phyloP scores from a whole-genome alignment of 2,797 vertebrate species.

The Parambassis ranga region DNA sequence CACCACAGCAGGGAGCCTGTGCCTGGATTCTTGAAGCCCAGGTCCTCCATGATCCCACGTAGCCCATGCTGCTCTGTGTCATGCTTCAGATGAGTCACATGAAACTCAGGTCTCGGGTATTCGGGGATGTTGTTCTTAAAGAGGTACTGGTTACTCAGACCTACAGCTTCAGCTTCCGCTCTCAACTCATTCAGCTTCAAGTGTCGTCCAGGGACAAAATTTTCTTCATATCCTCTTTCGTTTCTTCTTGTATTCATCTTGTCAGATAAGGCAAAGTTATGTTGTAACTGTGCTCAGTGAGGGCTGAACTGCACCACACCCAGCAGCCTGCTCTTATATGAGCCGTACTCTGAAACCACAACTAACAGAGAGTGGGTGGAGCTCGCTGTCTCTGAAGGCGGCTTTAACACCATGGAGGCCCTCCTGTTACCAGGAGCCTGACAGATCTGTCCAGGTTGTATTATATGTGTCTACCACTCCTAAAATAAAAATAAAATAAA shows the following conservation, averaged over 20 bases:
- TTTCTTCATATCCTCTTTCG: accelerated
- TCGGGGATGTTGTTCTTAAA: neutral
- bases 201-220: neutral
- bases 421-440: too few species aligned
- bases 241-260: accelerated
- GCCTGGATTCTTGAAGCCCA: neutral
- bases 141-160: neutral
- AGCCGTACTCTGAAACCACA: too few species aligned
- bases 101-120: constrained; percentile 47
- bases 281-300: too few species aligned
- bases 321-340: too few species aligned
- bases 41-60: accelerated
- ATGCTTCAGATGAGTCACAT: constrained; percentile 41
- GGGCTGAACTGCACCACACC: too few species aligned
- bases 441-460: too few species aligned
- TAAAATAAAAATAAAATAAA: too few species aligned
- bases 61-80: neutral
- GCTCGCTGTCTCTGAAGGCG: too few species aligned
- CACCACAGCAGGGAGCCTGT: constrained; percentile 15
- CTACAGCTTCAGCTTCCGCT: accelerated
- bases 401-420: too few species aligned
- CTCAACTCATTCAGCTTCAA: constrained; percentile 26
- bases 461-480: too few species aligned
- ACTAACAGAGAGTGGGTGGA: too few species aligned
- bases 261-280: too few species aligned